These are phyloP conservation scores for Passerculus sandwichensis DNA, from an alignment of 2,797 vertebrate species.

Conservation along the genomic window DNA sequence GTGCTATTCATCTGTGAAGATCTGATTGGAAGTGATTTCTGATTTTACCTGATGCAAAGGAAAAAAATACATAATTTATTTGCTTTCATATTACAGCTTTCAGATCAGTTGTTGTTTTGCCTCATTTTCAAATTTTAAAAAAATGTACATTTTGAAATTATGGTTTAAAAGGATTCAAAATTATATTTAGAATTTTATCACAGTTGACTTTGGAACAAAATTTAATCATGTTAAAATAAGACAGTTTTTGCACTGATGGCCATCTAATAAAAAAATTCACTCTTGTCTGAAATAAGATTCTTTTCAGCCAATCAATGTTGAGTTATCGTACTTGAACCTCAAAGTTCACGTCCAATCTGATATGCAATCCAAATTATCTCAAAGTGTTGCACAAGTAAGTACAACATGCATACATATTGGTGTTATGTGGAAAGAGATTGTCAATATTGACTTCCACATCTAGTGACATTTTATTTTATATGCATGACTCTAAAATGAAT, in stretches of 20 bases:
- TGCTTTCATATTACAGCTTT: not conserved
- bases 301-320: not conserved
- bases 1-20: not conserved
- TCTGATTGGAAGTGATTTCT: slow-evolving; percentile 18
- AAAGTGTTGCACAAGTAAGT: not conserved
- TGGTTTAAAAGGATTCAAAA: not conserved
- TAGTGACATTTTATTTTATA: not conserved
- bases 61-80: not conserved
- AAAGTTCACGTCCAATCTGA: not conserved
- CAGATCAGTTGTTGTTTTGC: not conserved
- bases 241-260: not conserved
- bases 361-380: not conserved
- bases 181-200: not conserved
- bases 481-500: not conserved
- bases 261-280: not conserved
- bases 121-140: not conserved
- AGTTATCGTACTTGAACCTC: not conserved
- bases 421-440: not conserved
- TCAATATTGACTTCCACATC: not conserved
- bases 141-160: not conserved
- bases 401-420: not conserved
- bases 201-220: not conserved
- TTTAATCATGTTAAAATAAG: not conserved
- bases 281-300: not conserved
- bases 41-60: slow-evolving; percentile 15